Evolutionary conservation across 37 sponge, comb jelly and placozoan species (phyloP), one percentile per base, ranked within the genome.

Genomic region (Diacarnus erythraeanus): DNA sequence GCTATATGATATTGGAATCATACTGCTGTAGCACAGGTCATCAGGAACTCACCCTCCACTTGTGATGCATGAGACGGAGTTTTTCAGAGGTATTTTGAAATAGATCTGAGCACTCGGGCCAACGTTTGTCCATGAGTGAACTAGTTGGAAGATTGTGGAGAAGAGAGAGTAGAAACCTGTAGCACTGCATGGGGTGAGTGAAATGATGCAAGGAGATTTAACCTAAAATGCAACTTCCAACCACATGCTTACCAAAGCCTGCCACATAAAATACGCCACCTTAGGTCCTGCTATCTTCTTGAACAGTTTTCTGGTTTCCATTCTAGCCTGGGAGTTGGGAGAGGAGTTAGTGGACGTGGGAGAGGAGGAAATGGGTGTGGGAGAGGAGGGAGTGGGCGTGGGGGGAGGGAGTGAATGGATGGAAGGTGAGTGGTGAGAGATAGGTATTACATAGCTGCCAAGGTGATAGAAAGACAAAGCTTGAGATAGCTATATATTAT

Each of bases 61-160:
- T 77, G 69, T 91, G 89, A 66, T 95, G 87, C 33, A 95, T 77
- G 9, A 58, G 63, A 47, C 90, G 77, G 0, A 95, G 87, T 30
- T 57, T 67, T 0, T 79, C 65, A 61, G 84, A 86, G 2, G 78
- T 40, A 10, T 88, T 64, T 58, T 75, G 44, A 79, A 92, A 73
- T 33, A 74, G 59, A 37, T 27, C 0, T 80, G 87, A 85, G 82
- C n/a, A 66, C 17, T 38, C 23, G 20, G 95, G 95, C 95, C 95
- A 95, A 23, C 69, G 77, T 61, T 77, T 80, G 42, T 95, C 93
- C 35, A 85, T 47, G n/a, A 88, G 90, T 29, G 95, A 91, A 2
- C 42, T 39, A n/a, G 87, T 69, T 18, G 95, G 92, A 33, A 92
- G 71, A 36, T 92, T 77, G 33, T 77, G 68, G 4, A 25, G 33